These are phyloP conservation scores for Druon quercuslanigerum DNA, from an alignment of 1,140 invertebrate species.

Conservation along the genomic window DNA sequence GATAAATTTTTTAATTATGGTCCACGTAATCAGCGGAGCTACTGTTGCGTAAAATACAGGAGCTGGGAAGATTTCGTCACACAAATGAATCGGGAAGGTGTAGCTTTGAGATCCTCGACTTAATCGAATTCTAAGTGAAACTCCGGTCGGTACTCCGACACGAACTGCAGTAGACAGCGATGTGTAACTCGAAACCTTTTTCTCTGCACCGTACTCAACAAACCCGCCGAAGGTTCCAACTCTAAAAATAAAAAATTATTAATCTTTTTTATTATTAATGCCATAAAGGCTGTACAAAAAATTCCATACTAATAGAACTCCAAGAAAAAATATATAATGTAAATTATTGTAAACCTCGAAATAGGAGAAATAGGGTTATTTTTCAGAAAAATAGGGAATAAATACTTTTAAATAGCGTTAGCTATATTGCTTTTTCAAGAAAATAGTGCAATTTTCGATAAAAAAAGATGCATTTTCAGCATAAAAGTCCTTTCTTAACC, in stretches of 20 bases:
- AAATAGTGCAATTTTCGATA: no score
- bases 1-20: constrained; percentile 88
- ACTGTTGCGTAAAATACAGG: constrained; percentile 96
- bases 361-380: no score
- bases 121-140: constrained; percentile 91
- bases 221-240: constrained; percentile 90
- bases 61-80: constrained; percentile 91
- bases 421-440: no score
- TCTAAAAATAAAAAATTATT: constrained; percentile 73
- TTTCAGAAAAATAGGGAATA: no score
- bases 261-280: constrained; percentile 23
- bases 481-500: no score
- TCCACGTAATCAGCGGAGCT: constrained; percentile 87
- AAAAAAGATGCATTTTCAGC: no score
- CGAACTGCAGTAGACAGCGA: constrained; percentile 89
- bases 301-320: no score
- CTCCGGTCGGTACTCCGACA: constrained; percentile 90
- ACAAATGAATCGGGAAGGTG: constrained; percentile 91
- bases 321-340: no score
- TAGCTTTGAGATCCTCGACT: constrained; percentile 91
- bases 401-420: no score
- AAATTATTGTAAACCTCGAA: no score
- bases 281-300: no score
- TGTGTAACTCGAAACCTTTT: constrained; percentile 93
- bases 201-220: constrained; percentile 93